phyloP scores from a whole-genome alignment of 1,140 invertebrate genomes.

The Pomacea maculata region DNA sequence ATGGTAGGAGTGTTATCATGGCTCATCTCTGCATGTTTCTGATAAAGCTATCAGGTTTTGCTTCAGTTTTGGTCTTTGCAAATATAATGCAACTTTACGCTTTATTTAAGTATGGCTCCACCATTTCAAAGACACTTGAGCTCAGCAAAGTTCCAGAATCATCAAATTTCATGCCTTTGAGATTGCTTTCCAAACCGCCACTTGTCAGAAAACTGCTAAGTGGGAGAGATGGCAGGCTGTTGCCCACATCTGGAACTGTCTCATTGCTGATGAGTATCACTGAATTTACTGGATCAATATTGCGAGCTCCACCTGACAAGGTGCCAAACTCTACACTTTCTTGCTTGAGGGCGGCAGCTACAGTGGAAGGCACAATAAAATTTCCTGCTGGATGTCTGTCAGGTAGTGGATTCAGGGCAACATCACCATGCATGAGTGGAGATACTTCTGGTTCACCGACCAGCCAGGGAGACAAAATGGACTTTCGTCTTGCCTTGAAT shows the following conservation, averaged over 20 bases:
- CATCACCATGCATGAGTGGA: slow-evolving; percentile 1
- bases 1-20: too few species aligned
- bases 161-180: slow-evolving; percentile 9
- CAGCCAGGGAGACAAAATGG: slow-evolving; percentile 15
- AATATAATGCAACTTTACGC: background rate
- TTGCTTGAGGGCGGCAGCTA: background rate
- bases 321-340: slow-evolving; percentile 9
- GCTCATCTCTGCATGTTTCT: too few species aligned
- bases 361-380: background rate
- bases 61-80: background rate
- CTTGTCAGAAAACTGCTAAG: slow-evolving; percentile 8
- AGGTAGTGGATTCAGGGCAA: background rate
- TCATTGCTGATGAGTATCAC: slow-evolving; percentile 11
- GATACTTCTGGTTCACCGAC: slow-evolving; percentile 3
- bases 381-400: too few species aligned
- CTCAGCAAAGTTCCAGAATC: slow-evolving; percentile 13
- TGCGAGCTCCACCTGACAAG: background rate
- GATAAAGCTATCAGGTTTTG: too few species aligned
- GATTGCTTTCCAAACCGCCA: slow-evolving; percentile 9
- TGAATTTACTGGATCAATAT: background rate
- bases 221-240: background rate
- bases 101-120: slow-evolving; percentile 12
- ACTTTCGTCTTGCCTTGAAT: background rate
- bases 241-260: slow-evolving; percentile 5
- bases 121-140: slow-evolving; percentile 23